phyloP scores from a whole-genome alignment of 92 coral and sea anemone genomes.

The Palythoa heliodiscus region DNA sequence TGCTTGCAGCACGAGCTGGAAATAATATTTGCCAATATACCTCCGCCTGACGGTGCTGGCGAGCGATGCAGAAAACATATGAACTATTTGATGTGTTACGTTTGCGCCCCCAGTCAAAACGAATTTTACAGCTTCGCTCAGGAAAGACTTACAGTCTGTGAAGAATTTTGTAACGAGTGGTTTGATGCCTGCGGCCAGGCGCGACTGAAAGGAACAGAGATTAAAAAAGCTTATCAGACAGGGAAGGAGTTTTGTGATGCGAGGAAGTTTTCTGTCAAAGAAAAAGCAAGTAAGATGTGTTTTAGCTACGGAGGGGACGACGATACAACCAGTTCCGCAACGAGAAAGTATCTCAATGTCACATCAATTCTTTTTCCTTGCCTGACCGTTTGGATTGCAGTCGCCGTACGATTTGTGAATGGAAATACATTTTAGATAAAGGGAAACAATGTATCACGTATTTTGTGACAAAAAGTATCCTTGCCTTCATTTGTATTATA shows the following conservation, averaged over 20 bases:
- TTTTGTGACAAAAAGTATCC: background rate
- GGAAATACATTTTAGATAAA: background rate
- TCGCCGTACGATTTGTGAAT: background rate
- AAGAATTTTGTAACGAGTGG: constrained; percentile 76
- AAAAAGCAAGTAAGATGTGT: constrained; percentile 53
- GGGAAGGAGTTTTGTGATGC: constrained; percentile 91
- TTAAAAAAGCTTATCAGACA: constrained; percentile 59
- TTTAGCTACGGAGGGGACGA: constrained; percentile 43
- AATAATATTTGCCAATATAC: constrained; percentile 68
- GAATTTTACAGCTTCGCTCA: constrained; percentile 63
- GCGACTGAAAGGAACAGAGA: constrained; percentile 76
- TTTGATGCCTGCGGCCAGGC: constrained; percentile 84
- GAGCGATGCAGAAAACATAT: constrained; percentile 64
- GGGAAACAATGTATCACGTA: background rate
- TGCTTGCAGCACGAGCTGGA: constrained; percentile 84
- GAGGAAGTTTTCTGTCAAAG: constrained; percentile 74
- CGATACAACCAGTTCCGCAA: constrained; percentile 2
- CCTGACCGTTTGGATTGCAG: background rate
- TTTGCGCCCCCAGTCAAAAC: constrained; percentile 93
- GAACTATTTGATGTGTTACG: constrained; percentile 87
- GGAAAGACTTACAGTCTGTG: constrained; percentile 87
- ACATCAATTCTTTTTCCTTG: background rate
- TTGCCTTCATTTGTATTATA: too few species aligned
- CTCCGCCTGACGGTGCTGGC: constrained; percentile 88
- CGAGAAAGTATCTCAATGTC: background rate